phyloP scores from a whole-genome alignment of 2,888 invertebrate species.

The Protonemura montana region DNA sequence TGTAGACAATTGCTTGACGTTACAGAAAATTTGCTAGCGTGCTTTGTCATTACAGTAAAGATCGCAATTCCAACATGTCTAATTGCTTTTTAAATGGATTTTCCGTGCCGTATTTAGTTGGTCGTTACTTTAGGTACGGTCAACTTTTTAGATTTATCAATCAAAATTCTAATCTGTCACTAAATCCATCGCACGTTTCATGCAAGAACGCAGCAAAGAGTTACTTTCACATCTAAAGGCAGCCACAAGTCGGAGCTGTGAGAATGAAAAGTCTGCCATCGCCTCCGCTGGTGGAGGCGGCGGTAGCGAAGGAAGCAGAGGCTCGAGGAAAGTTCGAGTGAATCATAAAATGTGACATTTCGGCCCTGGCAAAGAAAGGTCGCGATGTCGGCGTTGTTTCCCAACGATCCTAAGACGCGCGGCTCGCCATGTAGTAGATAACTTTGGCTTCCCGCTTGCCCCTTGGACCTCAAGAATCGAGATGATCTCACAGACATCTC shows the following conservation, averaged over 20 bases:
- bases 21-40: too few species aligned
- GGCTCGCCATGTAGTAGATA: not conserved
- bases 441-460: not conserved
- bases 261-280: not conserved
- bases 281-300: not conserved
- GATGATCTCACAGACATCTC: not conserved
- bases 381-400: not conserved
- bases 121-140: not conserved
- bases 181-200: not conserved
- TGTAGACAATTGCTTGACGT: too few species aligned
- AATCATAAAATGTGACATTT: conserved; percentile 23
- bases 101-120: not conserved
- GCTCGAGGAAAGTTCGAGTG: conserved; percentile 19
- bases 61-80: not conserved
- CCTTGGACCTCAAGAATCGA: not conserved
- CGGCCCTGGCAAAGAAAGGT: not conserved
- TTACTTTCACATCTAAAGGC: not conserved
- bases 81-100: not conserved
- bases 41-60: too few species aligned
- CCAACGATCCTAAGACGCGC: not conserved
- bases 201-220: not conserved
- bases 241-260: not conserved
- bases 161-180: conserved; percentile 12
- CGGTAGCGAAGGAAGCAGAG: not conserved
- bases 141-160: not conserved